Evolutionary conservation across 2,888 invertebrate genomes (phyloP).

Genomic region (Antheraea yamamai): DNA sequence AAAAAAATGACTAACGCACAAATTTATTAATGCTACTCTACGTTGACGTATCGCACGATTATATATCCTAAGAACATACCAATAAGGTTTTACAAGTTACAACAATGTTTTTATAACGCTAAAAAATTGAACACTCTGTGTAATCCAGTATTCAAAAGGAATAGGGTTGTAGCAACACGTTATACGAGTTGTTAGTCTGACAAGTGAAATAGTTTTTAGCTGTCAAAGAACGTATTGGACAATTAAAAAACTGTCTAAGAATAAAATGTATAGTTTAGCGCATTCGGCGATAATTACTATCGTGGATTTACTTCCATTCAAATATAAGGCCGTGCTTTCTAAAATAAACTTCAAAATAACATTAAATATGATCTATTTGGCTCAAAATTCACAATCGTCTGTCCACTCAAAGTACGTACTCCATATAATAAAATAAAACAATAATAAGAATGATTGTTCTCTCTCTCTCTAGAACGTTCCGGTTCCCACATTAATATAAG

Average conservation of each 20-base stretch:
- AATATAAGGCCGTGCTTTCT: not conserved
- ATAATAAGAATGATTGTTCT: no score
- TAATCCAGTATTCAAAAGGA: slow-evolving; percentile 58
- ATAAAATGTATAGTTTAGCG: not conserved
- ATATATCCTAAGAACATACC: slow-evolving; percentile 34
- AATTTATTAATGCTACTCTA: slow-evolving; percentile 40
- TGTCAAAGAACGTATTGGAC: not conserved
- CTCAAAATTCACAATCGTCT: no score
- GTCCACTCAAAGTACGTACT: no score
- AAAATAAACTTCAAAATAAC: no score
- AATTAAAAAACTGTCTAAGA: not conserved
- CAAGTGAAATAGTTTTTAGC: not conserved
- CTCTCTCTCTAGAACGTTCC: no score
- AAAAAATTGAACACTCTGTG: slow-evolving; percentile 49
- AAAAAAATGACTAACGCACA: slow-evolving; percentile 45
- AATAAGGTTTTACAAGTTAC: slow-evolving; percentile 34
- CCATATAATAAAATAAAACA: no score
- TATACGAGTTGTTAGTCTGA: slow-evolving; percentile 59
- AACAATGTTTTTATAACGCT: slow-evolving; percentile 36
- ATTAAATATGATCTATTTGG: no score
- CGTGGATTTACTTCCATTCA: slow-evolving; percentile 12
- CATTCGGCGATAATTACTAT: slow-evolving; percentile 49
- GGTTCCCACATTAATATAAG: no score
- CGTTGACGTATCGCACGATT: slow-evolving; percentile 29
- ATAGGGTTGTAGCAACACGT: slow-evolving; percentile 58